Evolutionary conservation across 2,888 invertebrate genomes (phyloP), one percentile per base, ranked within the genome.

Genomic region (Arrhopalites spinosus): DNA sequence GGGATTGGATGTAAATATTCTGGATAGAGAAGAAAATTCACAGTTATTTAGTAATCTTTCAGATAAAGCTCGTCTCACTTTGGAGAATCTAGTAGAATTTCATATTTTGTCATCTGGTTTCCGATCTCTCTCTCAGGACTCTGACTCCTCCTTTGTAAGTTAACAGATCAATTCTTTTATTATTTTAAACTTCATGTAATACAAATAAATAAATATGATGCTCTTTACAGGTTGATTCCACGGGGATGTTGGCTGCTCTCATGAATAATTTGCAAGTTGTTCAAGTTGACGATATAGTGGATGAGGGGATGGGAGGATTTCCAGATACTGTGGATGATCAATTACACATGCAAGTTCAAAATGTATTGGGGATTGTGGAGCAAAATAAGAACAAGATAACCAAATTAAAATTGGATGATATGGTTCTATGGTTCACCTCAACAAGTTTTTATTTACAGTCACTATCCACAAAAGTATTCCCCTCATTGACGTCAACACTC

Each of bases 301-400:
- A 17, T 17, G 45, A 61, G 8, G 61, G 36, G 2, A 56, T 27
- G 2, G 17, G 23, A 0, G 36, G 56, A 43, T 15, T 25, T 8
- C 45, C 15, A 11, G 59, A 63, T 15, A 43, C 20, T 17, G 47
- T 63, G 13, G 63, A 63, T n/a, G 56, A 72, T n/a, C 61, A 63
- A 27, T 17, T 70, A 29, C 69, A 56, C 2, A 23, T 30, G 30
- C 30, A 70, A 47, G 36, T 72, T 63, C 47, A 72, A 47, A 61
- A 47, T 47, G 2, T 72, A 8, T 23, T 72, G 8, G n/a, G 20
- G 17, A 45, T 72, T 17, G 15, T 72, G 17, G 47, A 63, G 8
- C 61, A 29, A 1, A 72, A 72, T 36, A 59, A 72, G 29, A 7
- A 23, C 13, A 30, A 47, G 2, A 13, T 72, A 2, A 72, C 61